Conservation (phyloP, 2,797 vertebrate species). For the Myotis daubentonii region DNA sequence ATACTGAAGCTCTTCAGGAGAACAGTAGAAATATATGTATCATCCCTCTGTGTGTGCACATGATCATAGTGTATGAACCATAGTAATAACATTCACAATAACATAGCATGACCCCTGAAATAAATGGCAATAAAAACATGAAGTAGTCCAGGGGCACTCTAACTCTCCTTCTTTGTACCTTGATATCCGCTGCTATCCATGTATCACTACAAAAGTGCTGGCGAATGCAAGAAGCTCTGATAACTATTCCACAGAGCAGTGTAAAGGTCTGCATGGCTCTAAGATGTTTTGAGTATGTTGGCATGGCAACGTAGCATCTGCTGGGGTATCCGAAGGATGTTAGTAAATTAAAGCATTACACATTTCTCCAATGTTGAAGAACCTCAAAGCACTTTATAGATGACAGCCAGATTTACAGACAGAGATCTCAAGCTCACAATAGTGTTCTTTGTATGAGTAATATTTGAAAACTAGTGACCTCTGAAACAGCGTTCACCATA, state of each 20-base stretch:
- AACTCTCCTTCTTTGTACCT: conserved; percentile 48
- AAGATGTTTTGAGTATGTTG: conserved; percentile 32
- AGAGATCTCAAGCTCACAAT: neutral
- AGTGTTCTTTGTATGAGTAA: neutral
- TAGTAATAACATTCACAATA: neutral
- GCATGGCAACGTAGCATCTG: neutral
- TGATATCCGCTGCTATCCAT: conserved; percentile 13
- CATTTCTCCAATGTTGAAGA: neutral
- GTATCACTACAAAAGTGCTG: conserved; percentile 27
- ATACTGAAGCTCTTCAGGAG: neutral
- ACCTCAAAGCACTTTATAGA: neutral
- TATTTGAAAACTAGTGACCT: neutral
- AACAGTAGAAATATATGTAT: neutral
- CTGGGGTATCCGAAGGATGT: neutral
- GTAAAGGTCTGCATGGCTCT: conserved; percentile 12
- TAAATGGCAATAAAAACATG: neutral
- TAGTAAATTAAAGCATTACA: conserved; percentile 2
- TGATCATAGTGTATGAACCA: neutral
- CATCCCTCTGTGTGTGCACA: neutral
- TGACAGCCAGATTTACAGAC: conserved; percentile 33
- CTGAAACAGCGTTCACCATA: neutral
- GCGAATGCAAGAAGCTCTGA: neutral
- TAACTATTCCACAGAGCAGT: conserved; percentile 3
- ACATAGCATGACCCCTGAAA: neutral
- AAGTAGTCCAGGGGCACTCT: neutral